Evolutionary conservation across 2,797 vertebrate genomes (phyloP), one percentile per base, ranked within the genome.

Genomic region (Cossypha polioptera): DNA sequence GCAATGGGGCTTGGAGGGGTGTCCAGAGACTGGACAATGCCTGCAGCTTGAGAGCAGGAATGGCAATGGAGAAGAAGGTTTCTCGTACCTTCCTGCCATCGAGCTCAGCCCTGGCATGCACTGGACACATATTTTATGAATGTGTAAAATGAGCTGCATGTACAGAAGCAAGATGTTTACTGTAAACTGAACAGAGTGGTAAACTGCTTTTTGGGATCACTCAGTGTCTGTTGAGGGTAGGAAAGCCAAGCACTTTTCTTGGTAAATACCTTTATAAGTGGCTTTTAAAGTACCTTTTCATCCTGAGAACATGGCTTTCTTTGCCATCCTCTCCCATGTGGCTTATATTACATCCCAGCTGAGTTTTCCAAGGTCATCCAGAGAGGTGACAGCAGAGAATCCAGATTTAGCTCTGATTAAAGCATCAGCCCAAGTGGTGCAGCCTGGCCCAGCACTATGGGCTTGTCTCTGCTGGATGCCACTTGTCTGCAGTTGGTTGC

Each of bases 361-460:
- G 71, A 19, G 18, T 87, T 91, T 74, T 51, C 68, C 53, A 80
- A 88, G 73, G 68, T 80, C 61, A 74, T 40, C 10, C 54, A 47
- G n/a, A 6, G 16, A 68, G 31, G 1, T 53, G 35, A 73, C 29
- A 51, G 63, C 36, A 87, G 51, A 79, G 55, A 78, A 78, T 55
- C 55, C 51, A 51, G 55, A 38, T 75, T 51, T 69, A 72, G 59
- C 54, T 61, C 29, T 10, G 13, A 19, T 35, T 31, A 59, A 77
- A 74, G 15, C 4, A 0, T 9, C 40, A 57, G 50, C 31, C 88
- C 79, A 35, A 54, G 67, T 31, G 38, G 20, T 19, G 24, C 82
- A 82, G 74, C 38, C 55, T 71, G 63, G n/a, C 45, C 54, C 58
- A 43, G 13, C 0, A 4, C 57, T 59, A 2, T 0, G 0, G 80